phyloP scores from a whole-genome alignment of 2,797 vertebrate species.

The Gallinago solitaria region DNA sequence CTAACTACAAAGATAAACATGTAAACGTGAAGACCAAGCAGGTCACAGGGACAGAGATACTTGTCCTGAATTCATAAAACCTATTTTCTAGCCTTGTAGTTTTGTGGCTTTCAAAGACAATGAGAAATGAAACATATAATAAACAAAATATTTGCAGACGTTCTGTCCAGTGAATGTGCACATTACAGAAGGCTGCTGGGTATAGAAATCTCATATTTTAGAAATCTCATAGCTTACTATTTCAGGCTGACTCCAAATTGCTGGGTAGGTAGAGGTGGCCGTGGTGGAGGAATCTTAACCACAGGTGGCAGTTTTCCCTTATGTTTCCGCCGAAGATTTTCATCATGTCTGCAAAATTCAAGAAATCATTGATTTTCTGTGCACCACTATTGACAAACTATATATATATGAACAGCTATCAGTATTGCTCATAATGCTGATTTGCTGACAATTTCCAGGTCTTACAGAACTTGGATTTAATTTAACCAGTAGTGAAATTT shows the following conservation, averaged over 20 bases:
- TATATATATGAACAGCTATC: neutral
- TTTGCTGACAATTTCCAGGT: neutral
- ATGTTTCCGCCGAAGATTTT: conserved; percentile 76
- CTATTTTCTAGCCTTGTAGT: neutral
- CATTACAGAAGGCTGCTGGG: neutral
- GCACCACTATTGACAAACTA: neutral
- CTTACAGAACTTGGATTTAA: neutral
- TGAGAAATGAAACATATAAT: neutral
- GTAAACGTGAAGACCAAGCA: neutral
- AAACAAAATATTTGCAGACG: neutral
- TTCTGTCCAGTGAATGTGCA: neutral
- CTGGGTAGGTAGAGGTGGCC: conserved; percentile 88
- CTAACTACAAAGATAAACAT: neutral
- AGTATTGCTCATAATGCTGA: neutral
- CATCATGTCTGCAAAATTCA: conserved; percentile 79
- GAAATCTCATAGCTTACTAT: conserved; percentile 79
- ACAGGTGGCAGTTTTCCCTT: conserved; percentile 59
- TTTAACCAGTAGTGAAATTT: neutral
- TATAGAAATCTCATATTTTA: neutral
- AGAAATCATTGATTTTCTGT: neutral
- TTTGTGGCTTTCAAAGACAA: neutral
- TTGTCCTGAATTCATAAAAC: neutral
- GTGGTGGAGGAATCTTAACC: conserved; percentile 77
- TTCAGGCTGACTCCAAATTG: conserved; percentile 90
- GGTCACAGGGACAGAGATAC: neutral